phyloP scores from a whole-genome alignment of 1,140 invertebrate species.

The Trachymyrmex cornetzi region DNA sequence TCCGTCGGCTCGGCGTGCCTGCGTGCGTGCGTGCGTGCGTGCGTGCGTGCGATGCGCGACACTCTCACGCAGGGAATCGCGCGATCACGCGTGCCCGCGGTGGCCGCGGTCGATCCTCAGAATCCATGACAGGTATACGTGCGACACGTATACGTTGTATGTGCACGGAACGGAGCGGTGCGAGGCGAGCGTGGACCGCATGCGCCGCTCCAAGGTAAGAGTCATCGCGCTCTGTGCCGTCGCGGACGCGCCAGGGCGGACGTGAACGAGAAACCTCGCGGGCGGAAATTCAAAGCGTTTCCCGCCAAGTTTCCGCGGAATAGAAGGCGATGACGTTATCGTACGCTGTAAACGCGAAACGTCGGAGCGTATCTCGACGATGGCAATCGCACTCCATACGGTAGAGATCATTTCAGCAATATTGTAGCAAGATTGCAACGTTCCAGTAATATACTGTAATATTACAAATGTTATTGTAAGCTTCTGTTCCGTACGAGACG shows the following conservation, averaged over 20 bases:
- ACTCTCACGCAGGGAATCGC: slow-evolving; percentile 79
- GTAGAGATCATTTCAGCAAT: no score
- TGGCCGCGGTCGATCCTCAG: slow-evolving; percentile 81
- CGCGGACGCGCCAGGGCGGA: slow-evolving; percentile 56
- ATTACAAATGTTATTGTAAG: no score
- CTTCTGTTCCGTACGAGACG: no score
- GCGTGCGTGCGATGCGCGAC: slow-evolving; percentile 27
- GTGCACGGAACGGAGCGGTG: slow-evolving; percentile 13
- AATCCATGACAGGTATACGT: slow-evolving; percentile 83
- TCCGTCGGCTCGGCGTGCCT: not conserved
- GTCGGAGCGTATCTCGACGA: not conserved
- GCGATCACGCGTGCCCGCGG: slow-evolving; percentile 79
- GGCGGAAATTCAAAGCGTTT: slow-evolving; percentile 53
- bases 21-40: slow-evolving; percentile 11
- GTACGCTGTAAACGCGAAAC: not conserved
- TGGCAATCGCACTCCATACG: not conserved
- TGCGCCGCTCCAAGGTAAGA: slow-evolving; percentile 68
- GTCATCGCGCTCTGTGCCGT: slow-evolving; percentile 66
- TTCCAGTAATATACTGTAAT: no score
- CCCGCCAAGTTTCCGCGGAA: not conserved
- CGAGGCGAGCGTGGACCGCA: slow-evolving; percentile 68
- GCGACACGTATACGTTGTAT: slow-evolving; percentile 53
- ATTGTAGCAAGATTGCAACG: no score
- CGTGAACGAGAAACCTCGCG: slow-evolving; percentile 67
- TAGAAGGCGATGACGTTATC: not conserved